Evolutionary conservation across 2,113 vertebrate species (phyloP).

Genomic region (Okapia johnstoni): DNA sequence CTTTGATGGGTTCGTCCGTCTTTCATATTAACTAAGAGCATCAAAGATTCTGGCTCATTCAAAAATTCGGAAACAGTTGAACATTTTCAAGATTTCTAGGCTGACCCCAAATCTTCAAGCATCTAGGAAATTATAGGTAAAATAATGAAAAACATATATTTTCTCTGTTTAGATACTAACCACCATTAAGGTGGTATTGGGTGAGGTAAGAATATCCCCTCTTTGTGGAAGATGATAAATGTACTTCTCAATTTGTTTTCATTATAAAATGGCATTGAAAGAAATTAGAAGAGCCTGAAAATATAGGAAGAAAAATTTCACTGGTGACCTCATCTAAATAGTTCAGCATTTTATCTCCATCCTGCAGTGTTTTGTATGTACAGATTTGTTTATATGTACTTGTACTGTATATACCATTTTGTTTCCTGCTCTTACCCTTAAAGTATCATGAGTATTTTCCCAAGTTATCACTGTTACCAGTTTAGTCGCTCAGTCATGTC

Average conservation of each 20-base stretch:
- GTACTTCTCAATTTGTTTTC: neutral
- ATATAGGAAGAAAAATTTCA: neutral
- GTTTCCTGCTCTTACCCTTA: neutral
- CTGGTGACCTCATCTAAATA: neutral
- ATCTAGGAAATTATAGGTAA: constrained; percentile 30
- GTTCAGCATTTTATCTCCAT: neutral
- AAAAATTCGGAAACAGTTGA: constrained; percentile 32
- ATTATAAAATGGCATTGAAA: neutral
- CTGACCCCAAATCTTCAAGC: neutral
- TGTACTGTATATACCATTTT: neutral
- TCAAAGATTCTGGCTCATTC: constrained; percentile 18
- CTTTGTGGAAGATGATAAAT: neutral
- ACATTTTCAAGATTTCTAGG: constrained; percentile 38
- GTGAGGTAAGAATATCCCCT: neutral
- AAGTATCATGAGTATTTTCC: neutral
- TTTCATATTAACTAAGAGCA: constrained; percentile 58
- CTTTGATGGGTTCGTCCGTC: constrained; percentile 44
- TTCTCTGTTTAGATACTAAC: neutral
- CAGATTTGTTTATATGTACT: neutral
- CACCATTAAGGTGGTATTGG: neutral
- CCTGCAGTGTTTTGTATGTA: neutral
- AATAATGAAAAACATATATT: neutral
- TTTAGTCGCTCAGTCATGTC: neutral
- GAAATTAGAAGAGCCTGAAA: neutral
- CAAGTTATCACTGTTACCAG: neutral